Evolutionary conservation across 2,888 invertebrate genomes (phyloP).

Genomic region (Hemaris fuciformis): DNA sequence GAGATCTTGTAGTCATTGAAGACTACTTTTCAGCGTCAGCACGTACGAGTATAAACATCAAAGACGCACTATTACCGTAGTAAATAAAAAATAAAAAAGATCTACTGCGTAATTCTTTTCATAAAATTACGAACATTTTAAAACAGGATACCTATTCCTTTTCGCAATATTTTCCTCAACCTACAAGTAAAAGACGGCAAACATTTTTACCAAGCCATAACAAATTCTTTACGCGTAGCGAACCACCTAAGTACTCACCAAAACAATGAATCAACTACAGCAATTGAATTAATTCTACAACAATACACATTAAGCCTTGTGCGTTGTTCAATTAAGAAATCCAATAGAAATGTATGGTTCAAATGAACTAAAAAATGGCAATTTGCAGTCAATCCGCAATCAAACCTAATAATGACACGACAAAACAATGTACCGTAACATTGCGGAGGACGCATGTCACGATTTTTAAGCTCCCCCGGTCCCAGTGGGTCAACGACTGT

Average conservation of each 20-base stretch:
- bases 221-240: not conserved
- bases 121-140: too few species aligned
- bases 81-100: too few species aligned
- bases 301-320: slow-evolving; percentile 9
- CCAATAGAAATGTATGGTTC: slow-evolving; percentile 11
- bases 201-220: not conserved
- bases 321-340: slow-evolving; percentile 11
- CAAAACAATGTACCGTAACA: slow-evolving; percentile 41
- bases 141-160: too few species aligned
- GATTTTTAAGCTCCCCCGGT: slow-evolving; percentile 40
- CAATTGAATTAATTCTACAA: slow-evolving; percentile 11
- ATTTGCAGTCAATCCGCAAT: slow-evolving; percentile 37
- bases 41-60: too few species aligned
- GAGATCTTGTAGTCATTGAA: too few species aligned
- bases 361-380: slow-evolving; percentile 32
- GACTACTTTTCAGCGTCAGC: too few species aligned
- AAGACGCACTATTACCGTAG: too few species aligned
- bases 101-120: too few species aligned
- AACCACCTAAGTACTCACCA: not conserved
- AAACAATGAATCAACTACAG: slow-evolving; percentile 7
- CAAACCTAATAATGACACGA: slow-evolving; percentile 36
- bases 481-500: slow-evolving; percentile 52
- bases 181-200: not conserved
- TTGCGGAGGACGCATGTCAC: slow-evolving; percentile 40
- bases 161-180: not conserved